These are phyloP conservation scores for Phaedon cochleariae DNA, from an alignment of 2,888 invertebrate genomes.

Conservation along the genomic window DNA sequence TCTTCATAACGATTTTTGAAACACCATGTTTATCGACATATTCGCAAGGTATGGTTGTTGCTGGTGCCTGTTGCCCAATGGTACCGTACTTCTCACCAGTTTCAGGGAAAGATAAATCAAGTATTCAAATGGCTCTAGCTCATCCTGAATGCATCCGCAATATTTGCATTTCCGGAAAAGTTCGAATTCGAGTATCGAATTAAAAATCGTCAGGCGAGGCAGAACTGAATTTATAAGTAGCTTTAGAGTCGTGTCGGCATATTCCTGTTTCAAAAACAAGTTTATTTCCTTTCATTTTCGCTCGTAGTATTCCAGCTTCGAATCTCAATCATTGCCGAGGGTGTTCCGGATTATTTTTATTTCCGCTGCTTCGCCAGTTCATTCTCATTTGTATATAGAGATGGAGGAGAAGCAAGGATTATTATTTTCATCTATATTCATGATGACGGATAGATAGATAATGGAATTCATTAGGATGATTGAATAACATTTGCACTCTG, in stretches of 20 bases:
- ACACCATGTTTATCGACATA: no score
- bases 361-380: background rate
- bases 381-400: background rate
- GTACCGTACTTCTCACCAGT: conserved; percentile 1
- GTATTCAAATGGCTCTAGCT: conserved; percentile 27
- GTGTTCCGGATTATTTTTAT: background rate
- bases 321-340: background rate
- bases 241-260: conserved; percentile 20
- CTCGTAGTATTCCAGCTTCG: background rate
- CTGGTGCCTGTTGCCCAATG: no score
- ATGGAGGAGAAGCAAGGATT: background rate
- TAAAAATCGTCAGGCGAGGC: conserved; percentile 32
- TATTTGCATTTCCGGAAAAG: conserved; percentile 39
- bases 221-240: conserved; percentile 34
- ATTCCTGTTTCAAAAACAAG: conserved; percentile 20
- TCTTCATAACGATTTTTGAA: no score
- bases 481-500: background rate
- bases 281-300: conserved; percentile 14
- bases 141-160: conserved; percentile 27
- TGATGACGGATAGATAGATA: background rate
- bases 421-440: background rate
- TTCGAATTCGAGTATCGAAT: conserved; percentile 36
- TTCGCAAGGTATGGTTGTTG: no score
- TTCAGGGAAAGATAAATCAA: conserved; percentile 19
- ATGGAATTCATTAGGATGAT: background rate